These are phyloP conservation scores for Corythaeola cristata DNA, from an alignment of 2,113 vertebrate genomes.

Conservation along the genomic window DNA sequence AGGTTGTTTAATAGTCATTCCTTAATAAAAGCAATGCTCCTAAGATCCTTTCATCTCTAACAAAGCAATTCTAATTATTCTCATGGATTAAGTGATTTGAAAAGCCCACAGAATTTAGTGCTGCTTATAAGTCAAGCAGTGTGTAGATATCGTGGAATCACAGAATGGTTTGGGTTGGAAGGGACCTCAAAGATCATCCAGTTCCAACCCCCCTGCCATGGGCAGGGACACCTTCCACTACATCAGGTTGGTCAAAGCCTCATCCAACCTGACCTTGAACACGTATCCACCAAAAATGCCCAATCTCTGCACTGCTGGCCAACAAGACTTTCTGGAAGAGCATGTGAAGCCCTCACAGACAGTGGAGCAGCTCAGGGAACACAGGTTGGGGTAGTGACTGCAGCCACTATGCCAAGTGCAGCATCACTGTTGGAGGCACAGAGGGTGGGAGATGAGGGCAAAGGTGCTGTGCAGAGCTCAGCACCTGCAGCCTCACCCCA, in stretches of 20 bases:
- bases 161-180: no score
- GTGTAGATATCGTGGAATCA: accelerated
- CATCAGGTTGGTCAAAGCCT: no score
- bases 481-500: neutral
- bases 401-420: neutral
- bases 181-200: no score
- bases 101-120: neutral
- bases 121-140: neutral
- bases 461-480: neutral
- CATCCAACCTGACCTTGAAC: no score
- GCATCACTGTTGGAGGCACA: neutral
- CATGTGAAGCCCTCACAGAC: neutral
- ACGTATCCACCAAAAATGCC: accelerated
- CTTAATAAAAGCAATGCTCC: neutral
- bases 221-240: no score
- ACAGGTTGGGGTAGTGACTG: neutral
- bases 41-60: neutral
- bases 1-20: neutral
- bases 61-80: neutral
- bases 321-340: neutral
- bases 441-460: neutral
- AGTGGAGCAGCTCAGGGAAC: neutral
- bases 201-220: no score
- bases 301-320: neutral
- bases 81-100: neutral